Evolutionary conservation across 2,888 invertebrate genomes (phyloP).

Genomic region (Scrobipalpa costella): DNA sequence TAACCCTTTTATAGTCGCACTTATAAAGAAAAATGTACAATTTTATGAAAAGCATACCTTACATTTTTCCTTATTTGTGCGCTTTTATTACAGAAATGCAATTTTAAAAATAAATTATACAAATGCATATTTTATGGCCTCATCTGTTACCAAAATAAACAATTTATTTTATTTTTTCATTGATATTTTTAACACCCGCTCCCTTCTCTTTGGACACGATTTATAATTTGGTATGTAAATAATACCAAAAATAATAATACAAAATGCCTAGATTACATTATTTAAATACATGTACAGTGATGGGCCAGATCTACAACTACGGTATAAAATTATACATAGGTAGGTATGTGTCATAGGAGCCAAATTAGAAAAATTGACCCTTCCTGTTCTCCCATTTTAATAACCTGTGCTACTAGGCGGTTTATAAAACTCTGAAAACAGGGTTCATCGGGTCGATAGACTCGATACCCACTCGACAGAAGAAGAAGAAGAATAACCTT

Average conservation of each 20-base stretch:
- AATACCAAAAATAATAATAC: conserved; percentile 45
- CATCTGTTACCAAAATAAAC: conserved; percentile 66
- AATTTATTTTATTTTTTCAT: conserved; percentile 43
- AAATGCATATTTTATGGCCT: conserved; percentile 66
- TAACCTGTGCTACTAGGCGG: too few species aligned
- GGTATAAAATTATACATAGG: conserved; percentile 34
- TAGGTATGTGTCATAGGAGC: conserved; percentile 10
- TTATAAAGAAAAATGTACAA: too few species aligned
- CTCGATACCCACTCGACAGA: too few species aligned
- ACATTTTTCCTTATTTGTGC: background rate
- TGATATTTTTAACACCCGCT: conserved; percentile 51
- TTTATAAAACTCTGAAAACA: too few species aligned
- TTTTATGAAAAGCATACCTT: background rate
- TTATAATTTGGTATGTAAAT: conserved; percentile 57
- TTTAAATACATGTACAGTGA: conserved; percentile 36
- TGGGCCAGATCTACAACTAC: conserved; percentile 52
- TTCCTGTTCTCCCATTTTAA: too few species aligned
- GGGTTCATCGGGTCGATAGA: too few species aligned
- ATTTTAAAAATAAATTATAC: conserved; percentile 46
- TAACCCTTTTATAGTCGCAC: conserved; percentile 23
- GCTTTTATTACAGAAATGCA: background rate
- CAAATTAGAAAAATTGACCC: conserved; percentile 1
- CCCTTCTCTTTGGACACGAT: conserved; percentile 75
- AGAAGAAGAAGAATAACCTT: too few species aligned
- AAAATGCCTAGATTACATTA: conserved; percentile 36